Conservation (phyloP, 2,113 vertebrate species). For the Peromyscus leucopus region DNA sequence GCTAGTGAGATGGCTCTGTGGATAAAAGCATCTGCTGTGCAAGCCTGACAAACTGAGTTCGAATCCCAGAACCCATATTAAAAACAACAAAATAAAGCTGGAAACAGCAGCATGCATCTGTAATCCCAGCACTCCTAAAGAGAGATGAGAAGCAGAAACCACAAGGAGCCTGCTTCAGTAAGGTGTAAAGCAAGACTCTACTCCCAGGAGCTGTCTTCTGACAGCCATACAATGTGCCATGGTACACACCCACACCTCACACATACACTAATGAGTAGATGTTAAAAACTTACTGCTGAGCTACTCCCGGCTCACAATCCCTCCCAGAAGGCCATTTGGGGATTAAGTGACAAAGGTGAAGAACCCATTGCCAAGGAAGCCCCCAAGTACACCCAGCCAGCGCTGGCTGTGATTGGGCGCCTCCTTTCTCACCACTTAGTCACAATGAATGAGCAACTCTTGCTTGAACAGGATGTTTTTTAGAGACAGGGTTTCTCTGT, state of each 20-base stretch:
- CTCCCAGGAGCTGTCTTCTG: background rate
- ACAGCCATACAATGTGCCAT: background rate
- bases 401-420: fast-evolving
- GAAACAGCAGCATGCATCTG: background rate
- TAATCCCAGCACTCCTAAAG: background rate
- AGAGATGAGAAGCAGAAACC: background rate
- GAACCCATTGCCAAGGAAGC: background rate
- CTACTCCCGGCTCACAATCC: too few relatives aligned
- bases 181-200: background rate
- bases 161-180: background rate
- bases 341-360: background rate
- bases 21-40: background rate
- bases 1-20: background rate
- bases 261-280: background rate
- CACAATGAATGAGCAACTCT: background rate
- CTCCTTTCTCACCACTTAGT: background rate
- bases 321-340: background rate
- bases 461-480: background rate
- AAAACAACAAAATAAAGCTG: background rate
- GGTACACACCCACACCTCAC: background rate
- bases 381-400: too few relatives aligned
- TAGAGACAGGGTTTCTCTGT: background rate
- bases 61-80: background rate
- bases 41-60: background rate
- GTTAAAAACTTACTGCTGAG: background rate